phyloP scores from a whole-genome alignment of 2,113 vertebrate species.

The Brachyhypopomus gauderio region DNA sequence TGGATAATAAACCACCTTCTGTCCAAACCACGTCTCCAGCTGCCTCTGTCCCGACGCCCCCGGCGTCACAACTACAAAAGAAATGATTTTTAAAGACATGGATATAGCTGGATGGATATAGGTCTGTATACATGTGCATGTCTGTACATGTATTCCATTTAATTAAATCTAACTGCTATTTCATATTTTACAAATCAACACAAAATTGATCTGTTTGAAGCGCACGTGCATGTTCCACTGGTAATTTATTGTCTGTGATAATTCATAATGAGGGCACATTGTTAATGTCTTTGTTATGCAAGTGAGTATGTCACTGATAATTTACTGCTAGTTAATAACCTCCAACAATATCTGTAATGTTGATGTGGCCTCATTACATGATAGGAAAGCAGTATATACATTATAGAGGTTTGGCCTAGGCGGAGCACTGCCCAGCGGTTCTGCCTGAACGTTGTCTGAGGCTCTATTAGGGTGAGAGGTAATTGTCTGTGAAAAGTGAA shows the following conservation, averaged over 20 bases:
- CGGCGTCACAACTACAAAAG: too few relatives aligned
- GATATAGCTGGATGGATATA: too few relatives aligned
- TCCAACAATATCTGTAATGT: background rate
- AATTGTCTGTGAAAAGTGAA: conserved; percentile 52
- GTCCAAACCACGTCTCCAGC: too few relatives aligned
- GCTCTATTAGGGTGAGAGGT: conserved; percentile 42
- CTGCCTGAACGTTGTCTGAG: conserved; percentile 42
- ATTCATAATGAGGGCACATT: background rate
- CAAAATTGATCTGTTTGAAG: background rate
- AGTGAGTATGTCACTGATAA: conserved; percentile 23
- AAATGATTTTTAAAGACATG: too few relatives aligned
- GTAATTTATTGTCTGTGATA: background rate
- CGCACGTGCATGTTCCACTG: background rate
- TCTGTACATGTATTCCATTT: background rate
- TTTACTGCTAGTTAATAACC: conserved; percentile 8
- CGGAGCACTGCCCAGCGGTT: background rate
- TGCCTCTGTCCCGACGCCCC: too few relatives aligned
- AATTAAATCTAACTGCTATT: background rate
- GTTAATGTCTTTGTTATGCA: background rate
- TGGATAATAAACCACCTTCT: too few relatives aligned
- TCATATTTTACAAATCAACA: background rate
- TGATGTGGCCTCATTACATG: conserved; percentile 23
- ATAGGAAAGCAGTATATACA: conserved; percentile 14
- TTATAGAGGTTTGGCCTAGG: conserved; percentile 4
- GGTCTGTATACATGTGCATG: background rate